Evolutionary conservation across 1,140 invertebrate genomes (phyloP).

Genomic region (Nymphalis io): DNA sequence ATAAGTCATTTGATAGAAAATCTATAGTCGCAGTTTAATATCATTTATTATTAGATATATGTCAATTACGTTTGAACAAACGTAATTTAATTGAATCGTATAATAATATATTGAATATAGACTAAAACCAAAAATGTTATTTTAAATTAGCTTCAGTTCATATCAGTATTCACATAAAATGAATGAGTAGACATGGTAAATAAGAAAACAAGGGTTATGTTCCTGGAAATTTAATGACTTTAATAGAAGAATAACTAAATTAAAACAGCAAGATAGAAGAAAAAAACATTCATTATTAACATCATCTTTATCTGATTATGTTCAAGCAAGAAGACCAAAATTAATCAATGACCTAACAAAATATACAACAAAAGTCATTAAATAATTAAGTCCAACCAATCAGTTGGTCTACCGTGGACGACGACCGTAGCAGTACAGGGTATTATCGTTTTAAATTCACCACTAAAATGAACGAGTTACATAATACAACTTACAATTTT

Average conservation of each 20-base stretch:
- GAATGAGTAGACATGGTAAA: slow-evolving; percentile 19
- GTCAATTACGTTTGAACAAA: too few relatives aligned
- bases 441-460: slow-evolving; percentile 60
- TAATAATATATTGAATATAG: too few relatives aligned
- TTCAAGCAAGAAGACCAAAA: slow-evolving; percentile 76
- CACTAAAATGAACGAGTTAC: slow-evolving; percentile 74
- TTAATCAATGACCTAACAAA: slow-evolving; percentile 81
- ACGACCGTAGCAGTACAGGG: slow-evolving; percentile 60
- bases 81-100: too few relatives aligned
- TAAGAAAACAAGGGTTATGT: slow-evolving; percentile 49
- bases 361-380: slow-evolving; percentile 81
- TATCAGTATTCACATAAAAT: not conserved
- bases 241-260: slow-evolving; percentile 81
- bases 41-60: too few relatives aligned
- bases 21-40: too few relatives aligned
- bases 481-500: slow-evolving; percentile 80
- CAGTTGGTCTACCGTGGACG: slow-evolving; percentile 64
- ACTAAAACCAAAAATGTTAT: too few relatives aligned
- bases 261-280: slow-evolving; percentile 80
- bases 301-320: slow-evolving; percentile 75
- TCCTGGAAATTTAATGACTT: slow-evolving; percentile 81
- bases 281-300: slow-evolving; percentile 77
- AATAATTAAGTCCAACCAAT: slow-evolving; percentile 77
- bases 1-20: too few relatives aligned
- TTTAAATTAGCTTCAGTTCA: not conserved